Percentiles rank a stretch among this genome's conserved stretches.
These are phyloP conservation scores for Telenomus remus DNA, from an alignment of 1,140 invertebrate species.

Conservation along the genomic window DNA sequence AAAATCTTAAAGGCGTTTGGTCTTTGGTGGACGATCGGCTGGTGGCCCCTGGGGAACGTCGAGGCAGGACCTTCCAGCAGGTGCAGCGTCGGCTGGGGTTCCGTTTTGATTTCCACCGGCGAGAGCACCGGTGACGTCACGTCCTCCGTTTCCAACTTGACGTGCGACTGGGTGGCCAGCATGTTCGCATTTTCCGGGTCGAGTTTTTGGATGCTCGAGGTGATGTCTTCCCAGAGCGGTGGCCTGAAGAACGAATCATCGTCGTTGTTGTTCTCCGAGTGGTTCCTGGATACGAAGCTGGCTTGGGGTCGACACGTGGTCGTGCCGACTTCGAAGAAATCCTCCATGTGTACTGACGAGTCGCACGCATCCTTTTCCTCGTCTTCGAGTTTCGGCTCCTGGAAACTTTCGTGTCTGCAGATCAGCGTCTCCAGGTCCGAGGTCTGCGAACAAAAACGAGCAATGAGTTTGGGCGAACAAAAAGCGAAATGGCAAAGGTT, in stretches of 20 bases:
- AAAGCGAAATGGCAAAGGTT: background rate
- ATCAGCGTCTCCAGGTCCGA: slow-evolving; percentile 79
- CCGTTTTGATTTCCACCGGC: slow-evolving; percentile 84
- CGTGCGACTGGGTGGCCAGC: slow-evolving; percentile 78
- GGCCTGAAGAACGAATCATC: slow-evolving; percentile 90
- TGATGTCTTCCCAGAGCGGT: slow-evolving; percentile 91
- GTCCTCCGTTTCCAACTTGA: slow-evolving; percentile 85
- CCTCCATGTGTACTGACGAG: slow-evolving; percentile 69
- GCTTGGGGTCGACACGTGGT: slow-evolving; percentile 67
- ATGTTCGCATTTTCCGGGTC: slow-evolving; percentile 92
- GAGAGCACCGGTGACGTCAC: slow-evolving; percentile 81
- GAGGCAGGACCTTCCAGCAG: slow-evolving; percentile 68
- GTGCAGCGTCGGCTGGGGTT: slow-evolving; percentile 77
- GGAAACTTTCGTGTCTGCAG: slow-evolving; percentile 78
- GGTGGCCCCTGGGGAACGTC: slow-evolving; percentile 65
- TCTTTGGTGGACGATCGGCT: slow-evolving; percentile 68
- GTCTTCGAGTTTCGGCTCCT: slow-evolving; percentile 76
- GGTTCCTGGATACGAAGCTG: slow-evolving; percentile 76
- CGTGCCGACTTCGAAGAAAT: slow-evolving; percentile 78
- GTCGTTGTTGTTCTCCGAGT: slow-evolving; percentile 69
- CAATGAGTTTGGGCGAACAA: slow-evolving; percentile 47
- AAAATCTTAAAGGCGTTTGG: slow-evolving; percentile 64
- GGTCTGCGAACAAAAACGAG: slow-evolving; percentile 68
- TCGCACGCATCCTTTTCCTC: slow-evolving; percentile 78
- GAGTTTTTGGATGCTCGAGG: slow-evolving; percentile 90